Base-by-base conservation (phyloP, 2,113 vertebrate genomes). In the Athene noctua region DNA sequence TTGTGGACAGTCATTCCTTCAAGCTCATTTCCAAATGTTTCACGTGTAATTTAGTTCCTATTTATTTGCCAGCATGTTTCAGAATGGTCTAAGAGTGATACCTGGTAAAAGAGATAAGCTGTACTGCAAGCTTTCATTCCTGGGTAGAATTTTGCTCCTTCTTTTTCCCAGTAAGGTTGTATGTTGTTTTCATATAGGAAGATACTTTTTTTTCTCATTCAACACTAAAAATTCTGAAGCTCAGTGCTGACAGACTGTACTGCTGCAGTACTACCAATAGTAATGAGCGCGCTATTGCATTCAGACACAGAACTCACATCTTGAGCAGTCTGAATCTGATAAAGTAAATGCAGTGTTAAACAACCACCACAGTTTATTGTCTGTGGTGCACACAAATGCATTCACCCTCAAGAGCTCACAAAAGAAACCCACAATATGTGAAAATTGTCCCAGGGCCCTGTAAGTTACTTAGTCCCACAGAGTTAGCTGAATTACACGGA, bases 11-110 rank as follows among this genome's bases (percentile, higher is more conserved):
- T 84, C 34, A 38, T 40, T 91, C 30, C 54, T 81, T 92, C 20
- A 73, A 38, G 44, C 40, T 80, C 36, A 93, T 93, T 96, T 95
- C 36, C 32, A 58, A 38, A 75, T 91, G 32, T 84, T 92, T 86
- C 36, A 38, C 47, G 10, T 30, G 22, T 74, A 94, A 87, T 86
- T 94, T 82, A 80, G 21, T 42, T 66, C 10, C 25, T 49, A 22
- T 1, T 12, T 66, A 88, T 80, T 87, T 65, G 88, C 47, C 51
- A 96, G 9, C 29, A 67, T 71, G 26, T 72, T 85, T 74, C 42
- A 70, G 83, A 78, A 27, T 36, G 17, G 58, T 91, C 25, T 73
- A 52, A 52, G 55, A 84, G 15, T 47, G 46, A 90, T 34, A 38
- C 17, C 47, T 95, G 26, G 38, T 77, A n/a, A 47, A 84, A 96